Conservation (phyloP, 2,888 invertebrate genomes). For the Caenorhabditis becei region DNA sequence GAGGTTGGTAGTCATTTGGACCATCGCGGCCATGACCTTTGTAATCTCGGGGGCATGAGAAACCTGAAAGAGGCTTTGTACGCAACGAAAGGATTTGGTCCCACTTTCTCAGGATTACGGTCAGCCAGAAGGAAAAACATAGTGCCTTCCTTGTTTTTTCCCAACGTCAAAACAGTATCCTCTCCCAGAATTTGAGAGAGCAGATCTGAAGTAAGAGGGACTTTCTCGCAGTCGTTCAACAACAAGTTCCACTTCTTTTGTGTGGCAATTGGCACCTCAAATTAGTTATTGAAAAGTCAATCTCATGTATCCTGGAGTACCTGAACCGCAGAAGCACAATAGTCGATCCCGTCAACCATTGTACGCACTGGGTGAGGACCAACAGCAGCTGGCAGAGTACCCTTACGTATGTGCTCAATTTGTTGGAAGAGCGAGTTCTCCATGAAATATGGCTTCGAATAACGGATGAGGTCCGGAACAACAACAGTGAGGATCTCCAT, state of each 20-base stretch:
- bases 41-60: conserved; percentile 34
- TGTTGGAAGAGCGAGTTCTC: conserved; percentile 58
- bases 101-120: conserved; percentile 49
- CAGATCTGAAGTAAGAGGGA: conserved; percentile 30
- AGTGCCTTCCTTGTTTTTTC: conserved; percentile 45
- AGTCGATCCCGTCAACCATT: conserved; percentile 59
- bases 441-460: conserved; percentile 48
- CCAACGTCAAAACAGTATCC: conserved; percentile 47
- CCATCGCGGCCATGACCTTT: conserved; percentile 49
- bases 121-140: conserved; percentile 44
- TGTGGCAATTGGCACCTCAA: conserved; percentile 48
- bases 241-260: conserved; percentile 51
- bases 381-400: conserved; percentile 53
- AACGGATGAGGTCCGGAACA: conserved; percentile 54
- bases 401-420: conserved; percentile 53
- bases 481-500: conserved; percentile 64
- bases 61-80: conserved; percentile 32
- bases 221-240: conserved; percentile 53
- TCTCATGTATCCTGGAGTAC: conserved; percentile 10
- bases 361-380: conserved; percentile 53
- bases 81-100: neutral
- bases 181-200: conserved; percentile 29
- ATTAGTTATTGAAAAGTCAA: conserved; percentile 17
- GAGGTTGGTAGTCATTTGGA: conserved; percentile 55
- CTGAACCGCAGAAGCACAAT: conserved; percentile 55